These are phyloP conservation scores for Cristatella mucedo DNA, from an alignment of 2,888 invertebrate species.

Conservation along the genomic window DNA sequence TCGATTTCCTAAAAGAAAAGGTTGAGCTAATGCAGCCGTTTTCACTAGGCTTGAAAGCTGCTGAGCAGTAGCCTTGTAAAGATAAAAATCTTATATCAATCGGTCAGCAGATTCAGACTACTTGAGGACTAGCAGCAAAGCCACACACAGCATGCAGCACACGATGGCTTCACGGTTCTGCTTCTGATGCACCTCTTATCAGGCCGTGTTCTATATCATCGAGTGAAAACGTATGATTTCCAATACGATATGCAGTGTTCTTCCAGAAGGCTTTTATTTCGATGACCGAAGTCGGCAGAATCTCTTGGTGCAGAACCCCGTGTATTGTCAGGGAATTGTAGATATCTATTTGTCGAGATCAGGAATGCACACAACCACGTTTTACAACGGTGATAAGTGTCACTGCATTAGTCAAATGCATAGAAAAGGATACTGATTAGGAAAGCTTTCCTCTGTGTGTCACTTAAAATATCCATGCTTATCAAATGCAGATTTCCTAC, in stretches of 20 bases:
- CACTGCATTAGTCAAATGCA: not conserved
- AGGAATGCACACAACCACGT: slow-evolving; percentile 5
- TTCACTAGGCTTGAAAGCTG: too few relatives aligned
- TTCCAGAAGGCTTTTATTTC: slow-evolving; percentile 37
- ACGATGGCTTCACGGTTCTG: too few relatives aligned
- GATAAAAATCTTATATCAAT: too few relatives aligned
- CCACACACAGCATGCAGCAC: too few relatives aligned
- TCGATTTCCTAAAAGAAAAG: slow-evolving; percentile 24
- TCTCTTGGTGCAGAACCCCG: slow-evolving; percentile 22
- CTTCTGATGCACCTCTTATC: slow-evolving; percentile 26
- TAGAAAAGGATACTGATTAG: slow-evolving; percentile 26
- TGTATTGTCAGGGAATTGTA: slow-evolving; percentile 39
- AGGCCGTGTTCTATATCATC: slow-evolving; percentile 41
- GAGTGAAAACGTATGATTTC: slow-evolving; percentile 26
- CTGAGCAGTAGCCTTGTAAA: too few relatives aligned
- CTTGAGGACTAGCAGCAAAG: too few relatives aligned
- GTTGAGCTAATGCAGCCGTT: too few relatives aligned
- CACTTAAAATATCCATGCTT: slow-evolving; percentile 17
- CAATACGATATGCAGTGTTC: slow-evolving; percentile 33
- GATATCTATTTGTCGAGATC: slow-evolving; percentile 23
- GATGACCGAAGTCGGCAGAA: slow-evolving; percentile 29
- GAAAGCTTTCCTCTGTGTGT: slow-evolving; percentile 27
- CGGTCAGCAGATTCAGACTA: too few relatives aligned
- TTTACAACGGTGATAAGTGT: not conserved
- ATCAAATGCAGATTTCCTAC: slow-evolving; percentile 18